Base-by-base conservation (phyloP, 2,888 invertebrate species). In the Charanyca ferruginea region DNA sequence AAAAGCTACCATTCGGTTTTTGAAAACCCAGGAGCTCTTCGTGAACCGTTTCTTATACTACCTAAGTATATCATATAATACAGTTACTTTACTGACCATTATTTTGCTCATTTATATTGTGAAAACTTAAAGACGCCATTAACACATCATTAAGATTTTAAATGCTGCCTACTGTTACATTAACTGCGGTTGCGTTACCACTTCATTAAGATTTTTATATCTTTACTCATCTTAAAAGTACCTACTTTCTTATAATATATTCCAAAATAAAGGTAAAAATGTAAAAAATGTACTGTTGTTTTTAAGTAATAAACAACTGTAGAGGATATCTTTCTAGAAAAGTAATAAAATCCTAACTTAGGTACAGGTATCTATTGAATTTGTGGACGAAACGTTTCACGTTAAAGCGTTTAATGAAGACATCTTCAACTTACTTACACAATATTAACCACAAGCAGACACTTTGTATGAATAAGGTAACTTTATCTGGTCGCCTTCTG, bases 401-500 rank as follows among this genome's bases (percentile, higher is more conserved):
- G 20, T 25, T 38, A n/a, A 38, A 64, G 11, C 25, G 44, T 23
- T 38, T 52, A 70, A 47, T 28, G 28, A 53, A 66, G 41, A 48
- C 13, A 11, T 75, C 47, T 66, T 16, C 35, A 47, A 55, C 41
- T 68, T 23, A 73, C 54, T 74, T 38, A 59, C 51, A 41, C 58
- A 42, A 44, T 41, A 59, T 52, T 60, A 60, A 44, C 71, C 65
- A 64, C 28, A 71, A 74, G 52, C 35, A 54, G 77, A 64, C 65
- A 73, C 61, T 73, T 66, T 85, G 90, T 87, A 88, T 91, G 89
- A 89, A 87, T 87, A 85, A 87, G 86, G 85, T 86, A 87, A 88
- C 89, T 92, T 90, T 91, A 93, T 93, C 87, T 89, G 85, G 81
- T 83, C 85, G 85, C 89, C 86, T 90, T 90, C 88, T 93, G 94